These are phyloP conservation scores for Microcebus griseorufus DNA, from an alignment of 2,113 vertebrate genomes.

Conservation along the genomic window DNA sequence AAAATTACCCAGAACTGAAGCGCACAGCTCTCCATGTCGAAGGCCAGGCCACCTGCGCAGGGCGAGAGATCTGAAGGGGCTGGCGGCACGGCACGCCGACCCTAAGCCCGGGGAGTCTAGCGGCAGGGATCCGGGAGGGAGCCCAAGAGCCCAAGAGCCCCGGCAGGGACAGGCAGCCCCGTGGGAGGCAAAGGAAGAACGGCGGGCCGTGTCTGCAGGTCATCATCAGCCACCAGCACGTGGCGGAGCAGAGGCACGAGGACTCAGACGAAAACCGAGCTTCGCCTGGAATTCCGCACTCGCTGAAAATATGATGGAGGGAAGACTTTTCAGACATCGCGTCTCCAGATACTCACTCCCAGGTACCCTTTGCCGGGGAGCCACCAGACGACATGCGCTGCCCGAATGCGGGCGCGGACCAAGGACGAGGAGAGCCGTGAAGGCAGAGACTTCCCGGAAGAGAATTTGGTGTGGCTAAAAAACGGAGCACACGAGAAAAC, in stretches of 20 bases:
- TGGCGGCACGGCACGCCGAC: background rate
- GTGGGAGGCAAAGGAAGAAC: no score
- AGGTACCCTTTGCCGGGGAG: background rate
- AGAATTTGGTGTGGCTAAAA: background rate
- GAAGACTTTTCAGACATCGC: background rate
- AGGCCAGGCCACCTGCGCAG: fast-evolving
- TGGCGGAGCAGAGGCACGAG: no score
- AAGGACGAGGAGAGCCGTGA: background rate
- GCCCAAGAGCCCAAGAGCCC: background rate
- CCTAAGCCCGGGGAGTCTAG: no score
- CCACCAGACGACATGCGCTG: background rate
- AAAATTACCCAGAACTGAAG: background rate
- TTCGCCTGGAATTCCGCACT: background rate
- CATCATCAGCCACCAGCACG: no score
- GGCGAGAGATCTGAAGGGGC: no score
- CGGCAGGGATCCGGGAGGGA: background rate
- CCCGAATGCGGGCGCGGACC: no score
- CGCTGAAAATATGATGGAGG: background rate
- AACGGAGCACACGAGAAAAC: background rate
- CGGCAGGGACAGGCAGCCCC: background rate
- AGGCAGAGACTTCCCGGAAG: background rate
- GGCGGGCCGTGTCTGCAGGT: background rate
- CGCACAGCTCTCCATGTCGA: fast-evolving
- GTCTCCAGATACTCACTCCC: background rate
- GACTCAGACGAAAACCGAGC: background rate